Evolutionary conservation across 2,113 vertebrate species (phyloP).

Genomic region (Scartelaos histophorus): DNA sequence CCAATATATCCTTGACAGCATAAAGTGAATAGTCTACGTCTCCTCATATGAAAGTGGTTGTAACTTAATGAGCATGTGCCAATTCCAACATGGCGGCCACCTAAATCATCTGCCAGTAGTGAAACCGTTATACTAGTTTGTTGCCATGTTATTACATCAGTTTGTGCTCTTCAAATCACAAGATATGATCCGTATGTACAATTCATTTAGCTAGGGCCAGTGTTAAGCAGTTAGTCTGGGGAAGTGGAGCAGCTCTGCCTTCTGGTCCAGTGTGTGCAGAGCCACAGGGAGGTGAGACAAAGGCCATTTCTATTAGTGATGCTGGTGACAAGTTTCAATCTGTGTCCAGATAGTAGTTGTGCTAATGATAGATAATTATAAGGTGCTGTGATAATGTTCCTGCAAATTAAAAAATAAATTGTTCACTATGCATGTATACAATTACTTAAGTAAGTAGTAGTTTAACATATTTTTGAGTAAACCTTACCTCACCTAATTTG

Average conservation of each 20-base stretch:
- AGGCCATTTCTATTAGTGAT: slow-evolving; percentile 44
- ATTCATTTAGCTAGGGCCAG: slow-evolving; percentile 34
- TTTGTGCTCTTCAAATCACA: slow-evolving; percentile 10
- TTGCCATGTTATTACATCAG: not conserved
- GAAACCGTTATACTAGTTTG: slow-evolving; percentile 3
- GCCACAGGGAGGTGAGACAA: slow-evolving; percentile 13
- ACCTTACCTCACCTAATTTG: slow-evolving; percentile 39
- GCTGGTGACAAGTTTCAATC: not conserved
- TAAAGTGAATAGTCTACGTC: not conserved
- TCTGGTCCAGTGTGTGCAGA: slow-evolving; percentile 46
- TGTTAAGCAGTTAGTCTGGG: slow-evolving; percentile 45
- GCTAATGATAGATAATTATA: not conserved
- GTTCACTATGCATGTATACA: not conserved
- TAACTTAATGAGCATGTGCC: not conserved
- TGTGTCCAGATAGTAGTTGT: not conserved
- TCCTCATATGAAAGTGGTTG: not conserved
- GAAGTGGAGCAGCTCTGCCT: slow-evolving; percentile 34
- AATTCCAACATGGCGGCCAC: not conserved
- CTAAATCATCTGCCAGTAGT: not conserved
- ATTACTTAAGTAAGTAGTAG: not conserved
- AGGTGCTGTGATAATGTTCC: slow-evolving; percentile 6
- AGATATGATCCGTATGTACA: slow-evolving; percentile 12
- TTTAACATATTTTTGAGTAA: not conserved
- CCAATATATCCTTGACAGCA: not conserved
- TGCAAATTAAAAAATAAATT: slow-evolving; percentile 25